A percentile compares a stretch with the other conserved stretches of the same genome.
phyloP scores from a whole-genome alignment of 2,113 vertebrate species.

The Anolis sagrei region DNA sequence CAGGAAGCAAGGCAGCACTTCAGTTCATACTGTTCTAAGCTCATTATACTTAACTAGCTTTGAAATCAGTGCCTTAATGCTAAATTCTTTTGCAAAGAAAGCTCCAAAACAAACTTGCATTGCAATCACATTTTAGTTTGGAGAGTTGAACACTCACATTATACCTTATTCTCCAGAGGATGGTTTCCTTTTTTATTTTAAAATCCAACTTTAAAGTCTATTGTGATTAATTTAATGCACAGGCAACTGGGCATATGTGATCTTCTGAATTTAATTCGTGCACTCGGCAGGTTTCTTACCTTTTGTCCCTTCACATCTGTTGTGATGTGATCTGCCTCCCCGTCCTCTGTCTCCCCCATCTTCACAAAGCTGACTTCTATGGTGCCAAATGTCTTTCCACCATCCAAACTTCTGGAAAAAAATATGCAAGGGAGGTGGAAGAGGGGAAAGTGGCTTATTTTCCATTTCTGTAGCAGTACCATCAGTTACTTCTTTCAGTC shows the following conservation, averaged over 20 bases:
- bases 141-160: not conserved
- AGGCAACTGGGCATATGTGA: conserved; percentile 53
- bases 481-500: not conserved
- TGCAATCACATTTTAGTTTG: not conserved
- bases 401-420: conserved; percentile 89
- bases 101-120: not conserved
- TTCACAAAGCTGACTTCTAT: conserved; percentile 92
- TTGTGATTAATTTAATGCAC: conserved; percentile 44
- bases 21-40: not conserved
- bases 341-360: conserved; percentile 95
- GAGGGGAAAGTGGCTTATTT: not conserved
- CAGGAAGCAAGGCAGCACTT: conserved; percentile 1
- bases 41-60: conserved; percentile 5
- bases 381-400: conserved; percentile 88
- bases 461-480: not conserved
- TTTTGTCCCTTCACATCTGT: conserved; percentile 85
- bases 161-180: conserved; percentile 45
- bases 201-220: conserved; percentile 68
- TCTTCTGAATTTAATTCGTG: conserved; percentile 59
- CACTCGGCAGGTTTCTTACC: conserved; percentile 68
- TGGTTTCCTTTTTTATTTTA: conserved; percentile 64
- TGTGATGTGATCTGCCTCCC: conserved; percentile 84
- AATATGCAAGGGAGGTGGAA: not conserved
- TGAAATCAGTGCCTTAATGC: conserved; percentile 29
- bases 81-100: too few species aligned